These are phyloP conservation scores for Erannis defoliaria DNA, from an alignment of 2,888 invertebrate species.

Conservation along the genomic window DNA sequence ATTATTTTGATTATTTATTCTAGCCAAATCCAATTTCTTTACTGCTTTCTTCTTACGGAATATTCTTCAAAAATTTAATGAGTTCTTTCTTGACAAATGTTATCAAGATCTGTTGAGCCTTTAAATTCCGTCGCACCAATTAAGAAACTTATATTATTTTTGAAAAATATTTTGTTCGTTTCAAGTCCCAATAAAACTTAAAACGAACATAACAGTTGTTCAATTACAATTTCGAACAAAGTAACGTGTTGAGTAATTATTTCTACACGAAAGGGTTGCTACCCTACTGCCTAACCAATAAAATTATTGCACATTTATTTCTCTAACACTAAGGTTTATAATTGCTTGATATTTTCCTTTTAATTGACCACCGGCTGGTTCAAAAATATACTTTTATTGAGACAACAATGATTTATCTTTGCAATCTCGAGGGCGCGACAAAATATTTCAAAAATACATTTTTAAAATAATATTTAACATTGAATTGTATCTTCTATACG, in stretches of 20 bases:
- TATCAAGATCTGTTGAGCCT: no score
- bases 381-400: conserved; percentile 39
- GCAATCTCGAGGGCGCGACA: conserved; percentile 27
- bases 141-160: not conserved
- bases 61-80: no score
- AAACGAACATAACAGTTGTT: conserved; percentile 45
- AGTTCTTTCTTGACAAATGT: no score
- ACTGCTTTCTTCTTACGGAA: no score
- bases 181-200: conserved; percentile 16
- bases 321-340: conserved; percentile 1
- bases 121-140: not conserved
- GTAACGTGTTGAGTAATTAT: conserved; percentile 50
- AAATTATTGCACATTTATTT: conserved; percentile 11
- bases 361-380: conserved; percentile 20
- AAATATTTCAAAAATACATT: conserved; percentile 5
- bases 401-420: conserved; percentile 41
- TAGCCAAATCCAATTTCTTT: no score
- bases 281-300: conserved; percentile 7
- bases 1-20: no score
- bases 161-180: conserved; percentile 1
- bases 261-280: conserved; percentile 44
- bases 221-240: conserved; percentile 34
- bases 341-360: not conserved
- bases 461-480: not conserved
- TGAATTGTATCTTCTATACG: not conserved